phyloP scores from a whole-genome alignment of 2,113 vertebrate species.

The Pteropus alecto region DNA sequence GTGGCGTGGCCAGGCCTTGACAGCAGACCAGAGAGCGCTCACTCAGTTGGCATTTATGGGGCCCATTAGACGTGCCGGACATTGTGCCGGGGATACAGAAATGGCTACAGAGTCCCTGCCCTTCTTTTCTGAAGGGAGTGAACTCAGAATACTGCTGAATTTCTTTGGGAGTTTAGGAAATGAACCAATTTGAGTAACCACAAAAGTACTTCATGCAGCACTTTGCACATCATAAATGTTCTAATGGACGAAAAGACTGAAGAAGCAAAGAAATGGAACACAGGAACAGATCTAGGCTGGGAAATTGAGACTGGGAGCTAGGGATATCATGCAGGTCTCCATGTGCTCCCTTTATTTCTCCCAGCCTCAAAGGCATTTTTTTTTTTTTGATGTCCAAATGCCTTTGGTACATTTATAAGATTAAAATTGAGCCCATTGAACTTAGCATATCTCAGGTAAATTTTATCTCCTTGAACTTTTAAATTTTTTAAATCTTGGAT shows the following conservation, averaged over 20 bases:
- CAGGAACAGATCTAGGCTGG: neutral
- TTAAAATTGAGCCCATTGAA: neutral
- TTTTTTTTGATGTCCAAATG: neutral
- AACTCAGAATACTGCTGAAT: neutral
- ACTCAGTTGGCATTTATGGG: neutral
- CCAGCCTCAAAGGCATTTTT: no score
- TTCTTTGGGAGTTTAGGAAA: neutral
- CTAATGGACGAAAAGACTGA: neutral
- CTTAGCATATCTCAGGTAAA: neutral
- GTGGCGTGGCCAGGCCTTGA: neutral
- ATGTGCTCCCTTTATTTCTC: neutral
- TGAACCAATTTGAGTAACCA: neutral
- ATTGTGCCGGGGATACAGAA: neutral
- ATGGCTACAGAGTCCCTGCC: no score
- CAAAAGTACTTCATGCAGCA: neutral
- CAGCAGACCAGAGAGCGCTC: rapidly evolving
- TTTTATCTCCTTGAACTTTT: neutral
- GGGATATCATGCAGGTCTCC: neutral
- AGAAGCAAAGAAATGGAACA: neutral
- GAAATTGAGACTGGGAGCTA: neutral
- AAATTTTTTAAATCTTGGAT: neutral
- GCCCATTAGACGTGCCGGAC: neutral
- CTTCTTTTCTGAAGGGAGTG: neutral
- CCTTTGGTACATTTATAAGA: neutral
- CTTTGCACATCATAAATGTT: neutral